Evolutionary conservation across 2,888 invertebrate genomes (phyloP).

Genomic region (Adela reaumurella): DNA sequence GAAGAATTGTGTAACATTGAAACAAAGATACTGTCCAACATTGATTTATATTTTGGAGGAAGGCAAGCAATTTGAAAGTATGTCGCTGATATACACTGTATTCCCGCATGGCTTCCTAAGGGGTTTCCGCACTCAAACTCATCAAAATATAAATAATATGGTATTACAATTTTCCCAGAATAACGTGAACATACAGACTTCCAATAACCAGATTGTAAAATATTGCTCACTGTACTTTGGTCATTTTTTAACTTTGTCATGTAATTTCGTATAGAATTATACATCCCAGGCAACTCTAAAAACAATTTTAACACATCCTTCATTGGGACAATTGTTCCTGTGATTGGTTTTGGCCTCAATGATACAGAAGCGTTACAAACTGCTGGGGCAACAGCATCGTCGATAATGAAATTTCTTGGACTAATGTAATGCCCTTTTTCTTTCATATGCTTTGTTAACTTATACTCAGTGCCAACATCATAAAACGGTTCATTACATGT

Average conservation of each 20-base stretch:
- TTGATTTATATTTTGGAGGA: not conserved
- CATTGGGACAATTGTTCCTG: not conserved
- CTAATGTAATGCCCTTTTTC: not conserved
- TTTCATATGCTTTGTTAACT: not conserved
- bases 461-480: not conserved
- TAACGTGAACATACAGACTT: not conserved
- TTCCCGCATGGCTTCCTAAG: not conserved
- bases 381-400: not conserved
- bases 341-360: not conserved
- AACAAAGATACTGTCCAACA: not conserved
- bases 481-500: not conserved
- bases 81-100: not conserved
- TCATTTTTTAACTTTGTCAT: not conserved
- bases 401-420: not conserved
- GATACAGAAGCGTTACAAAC: not conserved
- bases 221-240: not conserved
- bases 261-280: not conserved
- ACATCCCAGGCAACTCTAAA: not conserved
- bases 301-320: not conserved
- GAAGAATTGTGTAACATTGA: not conserved
- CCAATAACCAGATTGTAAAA: not conserved
- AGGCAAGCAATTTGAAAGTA: not conserved
- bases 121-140: not conserved
- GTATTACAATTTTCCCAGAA: not conserved
- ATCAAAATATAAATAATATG: not conserved